phyloP scores from a whole-genome alignment of 2,113 vertebrate species.

The Cyprinodon variegatus region DNA sequence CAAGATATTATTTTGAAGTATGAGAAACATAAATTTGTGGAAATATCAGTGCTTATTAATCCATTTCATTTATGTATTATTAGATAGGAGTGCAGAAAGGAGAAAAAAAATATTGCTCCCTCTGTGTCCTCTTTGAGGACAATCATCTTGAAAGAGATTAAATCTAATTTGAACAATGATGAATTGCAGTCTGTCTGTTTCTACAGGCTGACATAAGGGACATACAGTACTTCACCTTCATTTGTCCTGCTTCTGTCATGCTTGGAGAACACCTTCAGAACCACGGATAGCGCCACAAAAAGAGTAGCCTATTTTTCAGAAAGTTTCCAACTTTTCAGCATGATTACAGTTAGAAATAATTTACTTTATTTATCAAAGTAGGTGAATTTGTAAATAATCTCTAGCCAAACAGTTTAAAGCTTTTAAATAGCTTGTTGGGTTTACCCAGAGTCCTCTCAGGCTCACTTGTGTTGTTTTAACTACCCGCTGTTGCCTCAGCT shows the following conservation, averaged over 20 bases:
- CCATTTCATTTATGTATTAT: slow-evolving; percentile 1
- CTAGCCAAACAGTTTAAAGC: background rate
- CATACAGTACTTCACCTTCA: slow-evolving; percentile 39
- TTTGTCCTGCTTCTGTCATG: slow-evolving; percentile 17
- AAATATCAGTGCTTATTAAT: background rate
- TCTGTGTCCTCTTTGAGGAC: background rate
- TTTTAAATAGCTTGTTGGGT: slow-evolving; percentile 2
- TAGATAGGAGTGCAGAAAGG: background rate
- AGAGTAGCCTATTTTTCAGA: background rate
- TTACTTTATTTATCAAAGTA: background rate
- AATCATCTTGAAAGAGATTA: slow-evolving; percentile 23
- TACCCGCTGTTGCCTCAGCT: slow-evolving; percentile 18
- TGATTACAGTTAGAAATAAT: background rate
- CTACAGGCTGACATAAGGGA: slow-evolving; percentile 32
- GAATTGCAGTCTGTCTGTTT: slow-evolving; percentile 8
- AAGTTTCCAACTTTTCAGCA: background rate
- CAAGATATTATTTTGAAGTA: background rate
- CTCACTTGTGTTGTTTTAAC: slow-evolving; percentile 33
- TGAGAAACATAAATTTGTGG: background rate
- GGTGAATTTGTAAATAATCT: background rate
- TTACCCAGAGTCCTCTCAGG: background rate
- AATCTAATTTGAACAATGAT: slow-evolving; percentile 9
- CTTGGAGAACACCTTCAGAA: slow-evolving; percentile 42
- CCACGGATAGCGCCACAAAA: slow-evolving; percentile 43
- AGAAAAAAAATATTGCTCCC: slow-evolving; percentile 7